Percentiles rank a stretch among this genome's conserved stretches.
Conservation (phyloP, 2,113 vertebrate species). For the Aythya baeri region DNA sequence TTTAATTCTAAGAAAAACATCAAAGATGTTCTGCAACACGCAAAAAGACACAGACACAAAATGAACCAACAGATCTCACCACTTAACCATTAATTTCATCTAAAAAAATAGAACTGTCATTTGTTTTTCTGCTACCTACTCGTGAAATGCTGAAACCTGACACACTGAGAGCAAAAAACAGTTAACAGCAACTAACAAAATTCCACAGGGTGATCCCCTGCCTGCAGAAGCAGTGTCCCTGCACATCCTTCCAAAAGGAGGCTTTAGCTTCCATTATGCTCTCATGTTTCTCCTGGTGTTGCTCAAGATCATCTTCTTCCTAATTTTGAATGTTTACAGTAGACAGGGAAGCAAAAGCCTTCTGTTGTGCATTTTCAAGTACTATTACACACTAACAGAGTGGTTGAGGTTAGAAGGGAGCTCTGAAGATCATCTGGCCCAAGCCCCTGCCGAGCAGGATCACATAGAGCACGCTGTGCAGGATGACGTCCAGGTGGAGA, state of each 20-base stretch:
- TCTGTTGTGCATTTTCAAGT: neutral
- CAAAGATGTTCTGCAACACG: neutral
- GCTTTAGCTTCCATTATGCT: neutral
- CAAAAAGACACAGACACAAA: neutral
- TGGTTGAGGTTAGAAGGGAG: no score
- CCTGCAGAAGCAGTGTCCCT: neutral
- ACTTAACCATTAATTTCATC: neutral
- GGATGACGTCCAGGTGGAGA: no score
- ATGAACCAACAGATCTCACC: neutral
- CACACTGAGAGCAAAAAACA: neutral
- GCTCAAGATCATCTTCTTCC: neutral
- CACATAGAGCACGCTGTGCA: no score
- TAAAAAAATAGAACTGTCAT: neutral
- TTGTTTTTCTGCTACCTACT: neutral
- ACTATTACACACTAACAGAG: neutral
- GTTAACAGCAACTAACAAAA: neutral
- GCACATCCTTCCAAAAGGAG: fast-evolving
- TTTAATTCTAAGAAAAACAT: neutral
- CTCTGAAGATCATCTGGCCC: no score
- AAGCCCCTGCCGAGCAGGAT: no score
- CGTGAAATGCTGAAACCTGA: neutral
- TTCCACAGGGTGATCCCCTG: neutral
- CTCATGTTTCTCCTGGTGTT: neutral
- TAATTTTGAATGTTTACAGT: neutral
- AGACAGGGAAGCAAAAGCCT: neutral